Base-by-base conservation (phyloP, 37 sponge, comb jelly and placozoan species). In the Haliclona indistincta region DNA sequence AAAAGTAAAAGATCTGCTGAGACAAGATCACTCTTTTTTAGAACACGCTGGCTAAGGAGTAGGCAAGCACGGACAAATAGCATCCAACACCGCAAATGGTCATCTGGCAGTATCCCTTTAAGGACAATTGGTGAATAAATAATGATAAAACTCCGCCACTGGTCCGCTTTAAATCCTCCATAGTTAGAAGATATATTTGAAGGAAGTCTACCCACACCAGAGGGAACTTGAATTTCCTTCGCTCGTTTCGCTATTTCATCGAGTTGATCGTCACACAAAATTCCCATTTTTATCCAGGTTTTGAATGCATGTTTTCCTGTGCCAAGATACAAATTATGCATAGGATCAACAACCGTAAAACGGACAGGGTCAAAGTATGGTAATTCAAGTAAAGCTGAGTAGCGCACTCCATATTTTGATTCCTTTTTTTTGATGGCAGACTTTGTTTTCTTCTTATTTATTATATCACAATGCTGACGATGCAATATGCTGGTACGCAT, bases 111-210 rank as follows among this genome's bases (percentile, higher is more conserved):
- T 34, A 88, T 77, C 0, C 55, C 54, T 54, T 82, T 68, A n/a
- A 88, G 30, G 7, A 72, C 40, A 40, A 82, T 38, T 15, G 83
- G 74, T 42, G 89, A 88, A 58, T 78, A 82, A 23, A 88, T 63
- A 38, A 63, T 66, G 25, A 63, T 88, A 83, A 83, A 88, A 23
- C 40, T 82, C 10, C 51, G 49, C 89, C 89, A 88, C 67, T 88
- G 83, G 47, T 75, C 65, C 37, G 89, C 89, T 25, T 56, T 88
- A 39, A 88, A 88, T 3, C 83, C 83, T 55, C 69, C 61, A 65
- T 61, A 82, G 20, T 68, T 63, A n/a, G 74, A 82, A 2, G 62
- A 38, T 22, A 88, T 82, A 8, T 67, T 88, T 26, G 43, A 33
- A 42, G 83, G 82, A 13, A 87, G 64, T 56, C 82, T 22, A 8